Percentiles rank a stretch among this genome's conserved stretches.
Evolutionary conservation across 2,797 vertebrate species (phyloP).

Genomic region (Luscinia luscinia): DNA sequence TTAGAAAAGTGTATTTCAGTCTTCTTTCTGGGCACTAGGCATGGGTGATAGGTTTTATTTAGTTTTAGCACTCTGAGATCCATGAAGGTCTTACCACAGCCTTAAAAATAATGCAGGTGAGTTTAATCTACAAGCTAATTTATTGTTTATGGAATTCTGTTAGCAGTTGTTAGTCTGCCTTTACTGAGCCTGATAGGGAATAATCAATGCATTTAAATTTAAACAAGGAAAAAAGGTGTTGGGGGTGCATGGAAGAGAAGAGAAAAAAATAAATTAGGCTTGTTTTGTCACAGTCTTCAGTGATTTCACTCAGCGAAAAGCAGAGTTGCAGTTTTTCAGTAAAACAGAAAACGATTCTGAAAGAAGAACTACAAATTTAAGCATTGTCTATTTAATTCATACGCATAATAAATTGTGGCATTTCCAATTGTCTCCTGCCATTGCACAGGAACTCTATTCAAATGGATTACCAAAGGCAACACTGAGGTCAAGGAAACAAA

Average conservation of each 20-base stretch:
- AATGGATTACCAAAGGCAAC: conserved; percentile 24
- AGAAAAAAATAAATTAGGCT: conserved; percentile 5
- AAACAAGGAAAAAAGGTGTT: neutral
- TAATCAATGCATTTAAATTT: conserved; percentile 39
- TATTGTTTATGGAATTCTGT: conserved; percentile 54
- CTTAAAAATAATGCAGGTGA: neutral
- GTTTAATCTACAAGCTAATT: conserved; percentile 50
- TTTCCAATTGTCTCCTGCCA: conserved; percentile 2
- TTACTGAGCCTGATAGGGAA: neutral
- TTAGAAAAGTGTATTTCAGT: neutral
- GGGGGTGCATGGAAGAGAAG: neutral
- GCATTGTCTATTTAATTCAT: conserved; percentile 19
- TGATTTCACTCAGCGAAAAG: conserved; percentile 12
- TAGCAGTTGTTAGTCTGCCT: conserved; percentile 34
- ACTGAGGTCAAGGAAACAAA: conserved; percentile 46
- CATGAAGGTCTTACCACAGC: neutral
- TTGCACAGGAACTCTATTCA: neutral
- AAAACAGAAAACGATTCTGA: neutral
- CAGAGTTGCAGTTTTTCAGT: conserved; percentile 13
- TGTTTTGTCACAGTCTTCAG: neutral
- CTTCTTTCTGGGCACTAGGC: neutral
- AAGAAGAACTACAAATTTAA: conserved; percentile 21
- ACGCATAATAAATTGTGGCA: neutral
- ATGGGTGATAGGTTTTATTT: conserved; percentile 29
- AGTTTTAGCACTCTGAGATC: conserved; percentile 6